Evolutionary conservation across 1,140 invertebrate species (phyloP), one percentile per base, ranked within the genome.

Genomic region (Drosophila bipectinata): DNA sequence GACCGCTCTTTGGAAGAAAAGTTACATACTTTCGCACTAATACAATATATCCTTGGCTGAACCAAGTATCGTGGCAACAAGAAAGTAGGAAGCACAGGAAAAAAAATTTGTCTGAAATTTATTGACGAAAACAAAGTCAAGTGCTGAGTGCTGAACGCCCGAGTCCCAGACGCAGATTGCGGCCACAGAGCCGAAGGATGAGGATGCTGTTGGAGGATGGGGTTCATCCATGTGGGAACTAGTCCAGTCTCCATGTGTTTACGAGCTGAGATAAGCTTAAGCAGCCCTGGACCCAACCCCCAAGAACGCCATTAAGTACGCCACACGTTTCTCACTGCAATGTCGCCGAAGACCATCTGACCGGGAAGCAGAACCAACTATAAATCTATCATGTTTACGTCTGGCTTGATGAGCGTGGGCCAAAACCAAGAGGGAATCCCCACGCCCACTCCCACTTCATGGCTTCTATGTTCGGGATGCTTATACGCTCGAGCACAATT

Each of bases 311-410:
- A 84, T 84, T 84, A 79, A 69, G 77, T 77, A 80, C 85, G 80
- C 80, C 54, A 72, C 80, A 79, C 80, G 80, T 84, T 79, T 67
- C 62, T 44, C 53, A 47, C 48, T 81, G 79, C 64, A 83, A 79
- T 80, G 80, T 76, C 82, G 76, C 74, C 72, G 57, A 18, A 39
- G 15, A 45, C 64, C 72, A 57, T 7, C 12, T 24, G 24, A 58
- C 32, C 47, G 18, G 71, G 72, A 56, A 73, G 67, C 67, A 59
- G 44, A 77, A 63, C 77, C 81, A 85, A 84, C 81, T 84, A 84
- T 84, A 84, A 84, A 84, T 84, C 81, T 84, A 84, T 84, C 81
- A 84, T 84, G 81, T 84, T 84, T 84, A 84, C 81, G 77, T 68
- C 71, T 73, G 45, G 63, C 82, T 84, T 84, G 81, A 84, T 82